Conservation (phyloP, 2,797 vertebrate species). For the Cyprinella venusta region DNA sequence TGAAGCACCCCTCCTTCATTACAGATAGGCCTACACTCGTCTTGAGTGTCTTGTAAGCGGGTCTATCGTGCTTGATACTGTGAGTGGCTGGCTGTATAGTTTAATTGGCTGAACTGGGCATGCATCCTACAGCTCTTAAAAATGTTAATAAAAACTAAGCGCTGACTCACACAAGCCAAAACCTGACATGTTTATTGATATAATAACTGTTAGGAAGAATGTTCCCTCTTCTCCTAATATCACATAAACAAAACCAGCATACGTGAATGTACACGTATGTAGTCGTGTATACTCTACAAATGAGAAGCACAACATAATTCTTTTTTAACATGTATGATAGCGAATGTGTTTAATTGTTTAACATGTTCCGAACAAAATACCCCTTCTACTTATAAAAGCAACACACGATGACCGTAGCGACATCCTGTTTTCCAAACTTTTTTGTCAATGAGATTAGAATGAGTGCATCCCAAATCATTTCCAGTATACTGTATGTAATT, state of each 20-base stretch:
- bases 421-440: neutral
- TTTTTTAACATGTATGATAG: neutral
- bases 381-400: neutral
- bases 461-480: neutral
- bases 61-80: slow-evolving; percentile 47
- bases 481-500: neutral
- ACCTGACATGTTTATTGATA: slow-evolving; percentile 51
- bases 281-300: neutral
- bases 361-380: neutral
- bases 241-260: slow-evolving; percentile 35
- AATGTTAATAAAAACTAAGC: slow-evolving; percentile 56
- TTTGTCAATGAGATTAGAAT: neutral
- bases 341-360: neutral
- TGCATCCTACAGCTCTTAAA: slow-evolving; percentile 61
- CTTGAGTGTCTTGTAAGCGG: slow-evolving; percentile 26
- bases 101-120: slow-evolving; percentile 59
- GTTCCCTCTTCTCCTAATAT: slow-evolving; percentile 36
- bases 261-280: neutral
- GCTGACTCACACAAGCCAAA: slow-evolving; percentile 29
- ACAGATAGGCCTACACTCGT: neutral
- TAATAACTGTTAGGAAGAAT: slow-evolving; percentile 49
- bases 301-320: neutral
- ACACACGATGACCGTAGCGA: neutral
- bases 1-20: neutral
- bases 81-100: slow-evolving; percentile 57